Base-by-base conservation (phyloP, 2,888 invertebrate species). In the Drosophila phalerata region DNA sequence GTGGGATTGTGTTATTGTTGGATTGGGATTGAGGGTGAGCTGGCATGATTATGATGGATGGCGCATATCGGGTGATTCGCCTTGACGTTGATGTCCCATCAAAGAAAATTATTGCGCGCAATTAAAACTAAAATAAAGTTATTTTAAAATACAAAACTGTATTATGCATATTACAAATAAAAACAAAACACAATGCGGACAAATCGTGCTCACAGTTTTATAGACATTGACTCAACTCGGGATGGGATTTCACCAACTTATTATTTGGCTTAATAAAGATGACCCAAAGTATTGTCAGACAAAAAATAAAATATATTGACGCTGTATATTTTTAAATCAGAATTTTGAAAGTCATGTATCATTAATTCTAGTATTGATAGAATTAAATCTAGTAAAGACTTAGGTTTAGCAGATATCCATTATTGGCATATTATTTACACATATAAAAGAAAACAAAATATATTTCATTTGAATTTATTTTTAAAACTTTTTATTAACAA, bases 71-170 rank as follows among this genome's bases (percentile, higher is more conserved):
- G 73, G 76, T 80, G 85, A 87, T 88, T 86, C 82, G 81, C 74
- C 87, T 79, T 88, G 85, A 85, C 85, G 87, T 85, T 85, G 87
- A 85, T 85, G 85, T 78, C 74, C 85, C 85, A 85, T 85, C 87
- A 88, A 79, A 80, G 87, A 87, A 88, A 85, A 88, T 85, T 88
- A 85, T 85, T 88, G 89, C 80, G 77, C 84, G 67, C 88, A 85
- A 85, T 86, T 88, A 87, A 87, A 87, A 84, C 88, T 85, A 85
- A 87, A 82, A 84, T 85, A 85, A 87, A 82, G 80, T 87, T 79
- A 47, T 49, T 72, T 55, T 67, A 45, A 47, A 52, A 64, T 45
- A 42, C 32, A 42, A 51, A 83, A 80, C 77, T 77, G 74, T 80
- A 85, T 73, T 66, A 72, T 73, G 49, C 64, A 75, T 51, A 73